phyloP scores from a whole-genome alignment of 2,888 invertebrate genomes.

The Hypselothyrea guttata region DNA sequence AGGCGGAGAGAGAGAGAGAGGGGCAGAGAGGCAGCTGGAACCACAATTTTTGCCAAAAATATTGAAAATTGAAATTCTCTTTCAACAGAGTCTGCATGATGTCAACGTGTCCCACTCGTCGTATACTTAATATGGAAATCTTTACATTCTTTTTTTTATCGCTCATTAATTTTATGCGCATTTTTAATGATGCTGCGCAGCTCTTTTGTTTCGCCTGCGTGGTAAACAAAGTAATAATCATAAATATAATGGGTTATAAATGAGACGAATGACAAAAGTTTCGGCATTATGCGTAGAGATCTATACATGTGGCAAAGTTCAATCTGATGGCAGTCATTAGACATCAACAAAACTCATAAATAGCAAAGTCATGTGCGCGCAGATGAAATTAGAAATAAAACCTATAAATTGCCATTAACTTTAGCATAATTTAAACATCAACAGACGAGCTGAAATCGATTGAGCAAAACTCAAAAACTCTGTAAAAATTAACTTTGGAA shows the following conservation, averaged over 20 bases:
- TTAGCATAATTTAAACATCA: conserved; percentile 14
- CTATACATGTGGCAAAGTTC: conserved; percentile 11
- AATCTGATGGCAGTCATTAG: conserved; percentile 27
- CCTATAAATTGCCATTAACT: not conserved
- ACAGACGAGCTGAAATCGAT: not conserved
- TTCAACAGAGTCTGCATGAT: conserved; percentile 4
- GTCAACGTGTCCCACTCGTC: conserved; percentile 6
- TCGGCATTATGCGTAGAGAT: conserved; percentile 4
- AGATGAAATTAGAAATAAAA: conserved; percentile 5
- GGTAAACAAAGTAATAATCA: conserved; percentile 52
- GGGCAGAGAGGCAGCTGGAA: too few relatives aligned
- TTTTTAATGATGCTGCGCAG: conserved; percentile 37
- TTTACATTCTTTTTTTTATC: conserved; percentile 28
- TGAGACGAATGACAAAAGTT: conserved; percentile 29
- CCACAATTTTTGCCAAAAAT: conserved; percentile 23
- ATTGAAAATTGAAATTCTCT: conserved; percentile 27
- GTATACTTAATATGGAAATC: conserved; percentile 30
- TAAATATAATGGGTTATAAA: conserved; percentile 45
- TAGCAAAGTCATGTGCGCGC: conserved; percentile 1
- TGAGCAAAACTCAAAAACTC: not conserved
- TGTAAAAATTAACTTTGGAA: too few relatives aligned
- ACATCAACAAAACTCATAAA: conserved; percentile 21
- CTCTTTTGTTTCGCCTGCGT: not conserved
- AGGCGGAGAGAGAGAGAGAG: not conserved
- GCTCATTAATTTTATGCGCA: conserved; percentile 41